phyloP scores from a whole-genome alignment of 2,888 invertebrate species.

The Unio pictorum region DNA sequence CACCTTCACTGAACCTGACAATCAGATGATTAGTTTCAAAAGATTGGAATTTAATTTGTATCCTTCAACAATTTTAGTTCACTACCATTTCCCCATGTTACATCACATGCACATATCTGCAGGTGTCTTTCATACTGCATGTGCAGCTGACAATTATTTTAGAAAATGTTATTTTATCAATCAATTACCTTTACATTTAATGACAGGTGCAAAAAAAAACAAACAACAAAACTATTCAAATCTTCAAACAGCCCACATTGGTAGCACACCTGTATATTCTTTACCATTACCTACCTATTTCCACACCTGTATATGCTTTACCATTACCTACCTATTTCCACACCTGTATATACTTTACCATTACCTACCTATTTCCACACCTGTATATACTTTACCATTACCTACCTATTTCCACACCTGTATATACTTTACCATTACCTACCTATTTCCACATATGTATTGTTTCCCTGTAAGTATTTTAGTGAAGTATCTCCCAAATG shows the following conservation, averaged over 20 bases:
- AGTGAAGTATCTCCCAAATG: conserved; percentile 41
- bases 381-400: conserved; percentile 24
- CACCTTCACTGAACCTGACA: no score
- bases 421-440: conserved; percentile 5
- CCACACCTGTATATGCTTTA: conserved; percentile 46
- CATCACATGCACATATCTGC: no score
- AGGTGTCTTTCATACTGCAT: no score
- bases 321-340: conserved; percentile 45
- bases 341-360: conserved; percentile 33
- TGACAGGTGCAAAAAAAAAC: no score
- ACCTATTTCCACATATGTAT: conserved; percentile 55
- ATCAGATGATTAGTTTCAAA: no score
- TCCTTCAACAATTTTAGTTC: no score
- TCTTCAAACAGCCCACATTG: not conserved
- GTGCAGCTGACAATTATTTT: no score
- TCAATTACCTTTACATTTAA: no score
- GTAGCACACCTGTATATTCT: not conserved
- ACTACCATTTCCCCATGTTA: no score
- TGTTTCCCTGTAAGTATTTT: conserved; percentile 27
- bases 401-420: conserved; percentile 41
- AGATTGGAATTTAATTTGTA: no score
- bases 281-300: conserved; percentile 34
- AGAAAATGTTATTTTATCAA: no score
- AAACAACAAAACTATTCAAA: not conserved
- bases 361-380: conserved; percentile 50